Conservation (phyloP, 2,888 invertebrate genomes). For the Baronia brevicornis region DNA sequence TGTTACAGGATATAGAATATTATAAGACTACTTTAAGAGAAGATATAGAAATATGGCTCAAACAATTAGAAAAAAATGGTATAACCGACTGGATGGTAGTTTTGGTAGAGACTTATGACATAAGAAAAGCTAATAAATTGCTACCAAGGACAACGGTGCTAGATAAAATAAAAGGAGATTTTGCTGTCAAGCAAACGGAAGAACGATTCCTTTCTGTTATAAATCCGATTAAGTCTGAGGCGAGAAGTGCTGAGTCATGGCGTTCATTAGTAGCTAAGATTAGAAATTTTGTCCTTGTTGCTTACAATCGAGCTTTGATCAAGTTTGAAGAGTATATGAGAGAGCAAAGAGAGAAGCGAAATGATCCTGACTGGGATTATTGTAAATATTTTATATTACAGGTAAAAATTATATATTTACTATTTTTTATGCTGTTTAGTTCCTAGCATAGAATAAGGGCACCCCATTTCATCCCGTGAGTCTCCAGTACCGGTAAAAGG, state of each 20-base stretch:
- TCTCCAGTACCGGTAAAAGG: no score
- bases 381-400: conserved; percentile 95
- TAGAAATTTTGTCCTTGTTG: conserved; percentile 87
- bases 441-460: no score
- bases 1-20: conserved; percentile 91
- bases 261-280: conserved; percentile 88
- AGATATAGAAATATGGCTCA: conserved; percentile 92
- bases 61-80: conserved; percentile 82
- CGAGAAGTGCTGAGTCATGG: conserved; percentile 93
- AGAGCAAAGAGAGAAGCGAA: conserved; percentile 91
- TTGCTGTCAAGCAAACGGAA: conserved; percentile 89
- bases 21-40: conserved; percentile 93
- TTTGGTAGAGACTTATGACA: conserved; percentile 93
- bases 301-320: conserved; percentile 89
- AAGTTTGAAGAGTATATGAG: conserved; percentile 94
- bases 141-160: conserved; percentile 93
- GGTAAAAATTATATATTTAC: conserved; percentile 68
- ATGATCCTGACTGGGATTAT: conserved; percentile 95
- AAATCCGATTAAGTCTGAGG: conserved; percentile 93
- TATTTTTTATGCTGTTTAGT: no score
- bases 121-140: conserved; percentile 92
- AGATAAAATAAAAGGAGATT: conserved; percentile 95
- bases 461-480: no score
- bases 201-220: conserved; percentile 91
- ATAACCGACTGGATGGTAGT: conserved; percentile 96